Evolutionary conservation across 2,797 vertebrate genomes (phyloP).

Genomic region (Echeneis naucrates): DNA sequence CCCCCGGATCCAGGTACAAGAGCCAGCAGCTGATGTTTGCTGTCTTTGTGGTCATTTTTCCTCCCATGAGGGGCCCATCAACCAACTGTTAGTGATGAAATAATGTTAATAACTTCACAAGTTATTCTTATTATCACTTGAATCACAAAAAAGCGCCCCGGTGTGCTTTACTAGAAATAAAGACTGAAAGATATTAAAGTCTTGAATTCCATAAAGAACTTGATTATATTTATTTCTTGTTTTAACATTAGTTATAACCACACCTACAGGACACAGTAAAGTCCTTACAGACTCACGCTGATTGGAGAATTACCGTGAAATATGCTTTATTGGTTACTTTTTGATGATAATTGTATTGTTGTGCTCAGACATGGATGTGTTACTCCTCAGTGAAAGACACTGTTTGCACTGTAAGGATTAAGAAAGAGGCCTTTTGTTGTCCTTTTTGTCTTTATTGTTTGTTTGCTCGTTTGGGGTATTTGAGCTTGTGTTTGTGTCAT

Average conservation of each 20-base stretch:
- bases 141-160: neutral
- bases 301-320: no score
- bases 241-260: neutral
- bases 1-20: conserved; percentile 89
- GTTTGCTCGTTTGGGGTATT: no score
- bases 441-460: no score
- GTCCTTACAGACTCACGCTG: no score
- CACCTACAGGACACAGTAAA: no score
- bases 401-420: no score
- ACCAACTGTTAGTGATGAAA: neutral
- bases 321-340: no score
- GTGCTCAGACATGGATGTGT: no score
- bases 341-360: no score
- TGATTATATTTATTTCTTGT: neutral
- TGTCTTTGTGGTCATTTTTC: neutral
- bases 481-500: no score
- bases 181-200: neutral
- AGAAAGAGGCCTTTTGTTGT: no score
- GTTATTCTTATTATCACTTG: neutral
- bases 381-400: no score
- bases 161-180: neutral
- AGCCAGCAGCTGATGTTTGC: accelerated
- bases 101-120: neutral
- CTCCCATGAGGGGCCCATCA: neutral
- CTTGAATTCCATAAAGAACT: neutral